Conservation (phyloP, 2,113 vertebrate species). For the Platysteira castanea region DNA sequence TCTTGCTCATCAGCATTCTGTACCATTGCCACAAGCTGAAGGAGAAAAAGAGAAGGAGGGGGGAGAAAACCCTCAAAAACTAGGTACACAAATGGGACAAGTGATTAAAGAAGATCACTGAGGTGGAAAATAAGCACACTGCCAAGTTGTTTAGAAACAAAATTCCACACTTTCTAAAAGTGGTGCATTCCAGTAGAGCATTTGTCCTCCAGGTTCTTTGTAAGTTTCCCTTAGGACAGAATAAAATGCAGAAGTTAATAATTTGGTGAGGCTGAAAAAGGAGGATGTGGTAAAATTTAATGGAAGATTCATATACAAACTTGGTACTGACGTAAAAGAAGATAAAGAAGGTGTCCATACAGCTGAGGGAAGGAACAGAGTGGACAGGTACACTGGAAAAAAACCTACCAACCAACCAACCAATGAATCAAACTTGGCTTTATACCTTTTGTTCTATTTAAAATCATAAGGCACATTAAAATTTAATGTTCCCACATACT, state of each 20-base stretch:
- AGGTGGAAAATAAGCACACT: slow-evolving; percentile 54
- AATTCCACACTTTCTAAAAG: not conserved
- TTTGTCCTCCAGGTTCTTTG: not conserved
- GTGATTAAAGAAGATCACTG: slow-evolving; percentile 30
- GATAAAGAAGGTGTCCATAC: not conserved
- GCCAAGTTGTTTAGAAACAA: slow-evolving; percentile 9
- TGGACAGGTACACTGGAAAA: not conserved
- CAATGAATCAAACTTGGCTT: not conserved
- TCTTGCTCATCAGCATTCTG: slow-evolving; percentile 43
- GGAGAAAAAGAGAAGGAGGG: not conserved
- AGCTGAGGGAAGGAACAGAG: not conserved
- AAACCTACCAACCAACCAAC: not conserved
- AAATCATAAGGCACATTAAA: not conserved
- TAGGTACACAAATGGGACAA: not conserved
- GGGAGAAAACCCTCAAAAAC: not conserved
- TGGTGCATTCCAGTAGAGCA: not conserved
- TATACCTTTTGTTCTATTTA: not conserved
- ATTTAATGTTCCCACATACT: not conserved
- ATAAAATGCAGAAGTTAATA: not conserved
- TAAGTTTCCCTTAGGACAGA: not conserved
- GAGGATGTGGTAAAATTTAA: not conserved
- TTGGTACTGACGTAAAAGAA: not conserved
- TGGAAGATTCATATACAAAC: not conserved
- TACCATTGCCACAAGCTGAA: not conserved
- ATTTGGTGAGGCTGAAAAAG: not conserved